Conservation (phyloP, 2,797 vertebrate species). For the Schizopygopsis pylzovi region DNA sequence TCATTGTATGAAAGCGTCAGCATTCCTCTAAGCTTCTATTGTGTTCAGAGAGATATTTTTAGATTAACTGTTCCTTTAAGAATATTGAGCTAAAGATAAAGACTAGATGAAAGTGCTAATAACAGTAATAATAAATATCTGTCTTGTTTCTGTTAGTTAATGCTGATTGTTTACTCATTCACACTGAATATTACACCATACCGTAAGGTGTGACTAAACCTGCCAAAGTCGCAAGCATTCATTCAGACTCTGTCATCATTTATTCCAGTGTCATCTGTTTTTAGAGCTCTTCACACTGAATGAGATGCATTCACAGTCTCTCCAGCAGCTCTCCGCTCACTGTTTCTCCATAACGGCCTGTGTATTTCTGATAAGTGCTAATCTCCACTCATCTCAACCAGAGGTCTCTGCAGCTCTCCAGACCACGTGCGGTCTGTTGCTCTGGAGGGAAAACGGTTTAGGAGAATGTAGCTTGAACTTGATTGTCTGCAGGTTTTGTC, state of each 20-base stretch:
- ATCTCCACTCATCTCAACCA: slow-evolving; percentile 25
- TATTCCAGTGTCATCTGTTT: background rate
- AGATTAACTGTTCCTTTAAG: background rate
- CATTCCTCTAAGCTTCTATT: background rate
- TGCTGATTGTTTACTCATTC: slow-evolving; percentile 4
- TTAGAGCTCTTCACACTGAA: slow-evolving; percentile 10
- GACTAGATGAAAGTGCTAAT: too few species aligned
- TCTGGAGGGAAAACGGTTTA: background rate
- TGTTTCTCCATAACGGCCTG: slow-evolving; percentile 12
- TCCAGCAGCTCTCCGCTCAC: slow-evolving; percentile 13
- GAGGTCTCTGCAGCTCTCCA: slow-evolving; percentile 19
- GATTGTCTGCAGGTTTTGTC: background rate
- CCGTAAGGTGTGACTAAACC: background rate
- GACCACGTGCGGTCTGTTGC: background rate
- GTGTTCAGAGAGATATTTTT: background rate
- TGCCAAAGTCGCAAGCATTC: background rate
- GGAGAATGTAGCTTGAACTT: background rate
- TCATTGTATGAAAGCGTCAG: background rate
- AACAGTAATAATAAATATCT: background rate
- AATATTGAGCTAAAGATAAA: background rate
- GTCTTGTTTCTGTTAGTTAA: background rate
- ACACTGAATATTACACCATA: background rate
- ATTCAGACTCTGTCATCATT: slow-evolving; percentile 7
- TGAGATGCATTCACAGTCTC: slow-evolving; percentile 7
- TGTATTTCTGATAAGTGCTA: slow-evolving; percentile 36